Evolutionary conservation across 1,140 invertebrate species (phyloP).

Genomic region (Drosophila subpulchrella): DNA sequence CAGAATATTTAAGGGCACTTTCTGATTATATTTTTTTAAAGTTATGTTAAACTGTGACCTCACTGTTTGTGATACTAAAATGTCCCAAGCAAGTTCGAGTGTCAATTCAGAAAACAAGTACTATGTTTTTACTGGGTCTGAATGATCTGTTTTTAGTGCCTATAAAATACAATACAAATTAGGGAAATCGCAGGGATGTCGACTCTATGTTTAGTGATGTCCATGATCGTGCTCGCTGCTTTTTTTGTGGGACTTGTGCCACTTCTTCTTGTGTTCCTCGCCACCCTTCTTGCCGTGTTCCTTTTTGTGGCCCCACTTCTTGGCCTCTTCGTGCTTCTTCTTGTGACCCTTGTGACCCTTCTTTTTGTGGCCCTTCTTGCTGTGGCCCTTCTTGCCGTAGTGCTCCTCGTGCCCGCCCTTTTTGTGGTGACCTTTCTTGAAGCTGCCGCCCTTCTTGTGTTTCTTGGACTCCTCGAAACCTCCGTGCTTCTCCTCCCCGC

Average conservation of each 20-base stretch:
- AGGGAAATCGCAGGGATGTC: not conserved
- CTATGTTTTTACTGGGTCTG: conserved; percentile 36
- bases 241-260: conserved; percentile 84
- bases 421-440: conserved; percentile 90
- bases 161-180: conserved; percentile 2
- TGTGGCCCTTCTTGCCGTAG: conserved; percentile 90
- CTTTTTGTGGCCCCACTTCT: conserved; percentile 88
- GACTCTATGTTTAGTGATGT: conserved; percentile 30
- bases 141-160: conserved; percentile 48
- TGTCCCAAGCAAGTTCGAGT: not conserved
- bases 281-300: conserved; percentile 89
- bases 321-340: conserved; percentile 88
- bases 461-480: conserved; percentile 89
- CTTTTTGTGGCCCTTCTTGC: conserved; percentile 89
- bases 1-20: not conserved
- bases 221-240: conserved; percentile 68
- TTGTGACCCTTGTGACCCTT: conserved; percentile 89
- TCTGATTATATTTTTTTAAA: too few species aligned
- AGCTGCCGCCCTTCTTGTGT: conserved; percentile 89
- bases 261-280: conserved; percentile 88
- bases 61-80: not conserved
- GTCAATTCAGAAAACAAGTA: not conserved
- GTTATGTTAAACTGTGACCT: too few species aligned
- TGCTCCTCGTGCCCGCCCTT: conserved; percentile 89
- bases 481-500: conserved; percentile 89